phyloP scores from a whole-genome alignment of 2,888 invertebrate genomes.

The Acronicta alni region DNA sequence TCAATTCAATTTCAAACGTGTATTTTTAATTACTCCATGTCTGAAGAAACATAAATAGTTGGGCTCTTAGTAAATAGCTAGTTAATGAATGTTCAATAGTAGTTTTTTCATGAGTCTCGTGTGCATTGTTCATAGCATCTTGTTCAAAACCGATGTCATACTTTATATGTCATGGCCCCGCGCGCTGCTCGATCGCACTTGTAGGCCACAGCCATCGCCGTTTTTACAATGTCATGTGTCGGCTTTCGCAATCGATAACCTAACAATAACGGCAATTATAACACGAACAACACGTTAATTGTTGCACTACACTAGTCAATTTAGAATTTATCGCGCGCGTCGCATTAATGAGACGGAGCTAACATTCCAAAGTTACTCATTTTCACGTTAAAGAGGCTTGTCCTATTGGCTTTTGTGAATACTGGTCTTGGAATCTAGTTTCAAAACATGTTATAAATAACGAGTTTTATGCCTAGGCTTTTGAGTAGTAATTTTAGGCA shows the following conservation, averaged over 20 bases:
- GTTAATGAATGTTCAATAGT: conserved; percentile 51
- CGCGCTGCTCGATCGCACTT: conserved; percentile 85
- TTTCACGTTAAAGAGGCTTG: conserved; percentile 29
- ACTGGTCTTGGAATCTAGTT: conserved; percentile 46
- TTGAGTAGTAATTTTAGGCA: conserved; percentile 69
- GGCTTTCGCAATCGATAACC: conserved; percentile 80
- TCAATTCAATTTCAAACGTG: conserved; percentile 24
- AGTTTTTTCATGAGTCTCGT: conserved; percentile 65
- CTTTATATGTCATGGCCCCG: conserved; percentile 85
- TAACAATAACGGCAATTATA: conserved; percentile 75
- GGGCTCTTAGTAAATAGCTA: conserved; percentile 35
- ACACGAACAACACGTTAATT: conserved; percentile 60
- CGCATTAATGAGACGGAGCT: conserved; percentile 23
- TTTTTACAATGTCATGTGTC: conserved; percentile 88
- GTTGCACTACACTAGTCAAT: conserved; percentile 46
- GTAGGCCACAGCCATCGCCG: conserved; percentile 85
- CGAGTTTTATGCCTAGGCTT: conserved; percentile 43
- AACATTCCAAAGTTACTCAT: conserved; percentile 21
- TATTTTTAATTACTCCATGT: conserved; percentile 25
- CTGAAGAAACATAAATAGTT: conserved; percentile 13
- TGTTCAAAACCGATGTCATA: conserved; percentile 76
- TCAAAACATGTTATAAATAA: conserved; percentile 66
- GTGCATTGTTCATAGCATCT: conserved; percentile 77
- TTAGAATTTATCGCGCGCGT: conserved; percentile 18
- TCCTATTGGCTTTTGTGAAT: conserved; percentile 50